These are phyloP conservation scores for Escarpia spicata DNA, from an alignment of 2,888 invertebrate species.

Conservation along the genomic window DNA sequence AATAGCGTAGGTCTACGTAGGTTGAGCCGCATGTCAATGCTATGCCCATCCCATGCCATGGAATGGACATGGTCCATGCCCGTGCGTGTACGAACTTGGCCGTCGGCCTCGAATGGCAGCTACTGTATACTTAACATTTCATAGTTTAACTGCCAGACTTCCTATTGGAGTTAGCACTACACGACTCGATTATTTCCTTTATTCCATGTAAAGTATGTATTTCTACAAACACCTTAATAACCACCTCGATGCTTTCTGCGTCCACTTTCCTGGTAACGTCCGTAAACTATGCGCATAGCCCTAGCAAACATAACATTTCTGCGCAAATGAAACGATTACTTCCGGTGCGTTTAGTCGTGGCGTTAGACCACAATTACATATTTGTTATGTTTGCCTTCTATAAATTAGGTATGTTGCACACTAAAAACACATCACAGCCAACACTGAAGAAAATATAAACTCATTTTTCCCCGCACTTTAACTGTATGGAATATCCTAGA, in stretches of 20 bases:
- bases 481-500: too few relatives aligned
- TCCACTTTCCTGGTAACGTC: neutral
- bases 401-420: too few relatives aligned
- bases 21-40: neutral
- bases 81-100: conserved; percentile 1
- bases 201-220: neutral
- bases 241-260: neutral
- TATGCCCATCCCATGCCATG: neutral
- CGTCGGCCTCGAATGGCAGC: neutral
- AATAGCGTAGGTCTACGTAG: too few relatives aligned
- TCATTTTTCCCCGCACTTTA: too few relatives aligned
- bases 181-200: neutral
- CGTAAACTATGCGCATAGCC: neutral
- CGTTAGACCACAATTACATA: neutral
- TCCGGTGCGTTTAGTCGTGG: neutral
- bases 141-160: neutral
- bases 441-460: too few relatives aligned
- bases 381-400: too few relatives aligned
- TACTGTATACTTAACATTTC: neutral
- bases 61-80: neutral
- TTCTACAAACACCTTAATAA: neutral
- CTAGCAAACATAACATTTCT: neutral
- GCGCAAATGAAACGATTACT: neutral
- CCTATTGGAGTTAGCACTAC: neutral
- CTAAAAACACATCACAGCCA: too few relatives aligned